Evolutionary conservation across 2,113 vertebrate species (phyloP).

Genomic region (Craseonycteris thonglongyai): DNA sequence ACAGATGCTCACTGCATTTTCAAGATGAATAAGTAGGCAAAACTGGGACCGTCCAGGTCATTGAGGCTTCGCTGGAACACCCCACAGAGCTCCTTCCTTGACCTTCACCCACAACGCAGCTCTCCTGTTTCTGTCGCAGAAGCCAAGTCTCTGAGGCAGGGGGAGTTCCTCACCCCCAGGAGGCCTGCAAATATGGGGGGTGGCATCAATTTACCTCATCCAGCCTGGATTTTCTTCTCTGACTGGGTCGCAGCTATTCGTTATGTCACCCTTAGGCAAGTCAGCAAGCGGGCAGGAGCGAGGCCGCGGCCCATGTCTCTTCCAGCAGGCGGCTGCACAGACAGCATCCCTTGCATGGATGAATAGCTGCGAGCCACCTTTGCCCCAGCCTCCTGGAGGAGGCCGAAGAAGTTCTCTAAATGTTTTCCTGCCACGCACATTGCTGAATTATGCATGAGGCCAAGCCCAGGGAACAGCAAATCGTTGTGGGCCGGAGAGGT

Average conservation of each 20-base stretch:
- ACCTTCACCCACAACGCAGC: neutral
- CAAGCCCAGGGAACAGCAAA: conserved; percentile 69
- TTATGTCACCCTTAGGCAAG: conserved; percentile 28
- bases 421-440: conserved; percentile 36
- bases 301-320: neutral
- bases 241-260: neutral
- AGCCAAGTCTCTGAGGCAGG: neutral
- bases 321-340: neutral
- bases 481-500: conserved; percentile 44
- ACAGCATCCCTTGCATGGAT: conserved; percentile 35
- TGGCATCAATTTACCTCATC: conserved; percentile 12
- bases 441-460: conserved; percentile 70
- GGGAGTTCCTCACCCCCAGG: neutral
- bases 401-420: conserved; percentile 59
- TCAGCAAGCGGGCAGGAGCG: neutral
- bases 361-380: conserved; percentile 34
- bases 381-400: conserved; percentile 48
- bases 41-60: neutral
- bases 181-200: neutral
- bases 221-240: neutral
- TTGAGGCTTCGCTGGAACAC: neutral
- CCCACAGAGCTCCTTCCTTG: neutral
- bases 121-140: neutral
- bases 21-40: neutral
- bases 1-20: neutral